A percentile compares a stretch with the other conserved stretches of the same genome.
phyloP scores from a whole-genome alignment of 1,140 invertebrate genomes.

The Zaprionus taronus region DNA sequence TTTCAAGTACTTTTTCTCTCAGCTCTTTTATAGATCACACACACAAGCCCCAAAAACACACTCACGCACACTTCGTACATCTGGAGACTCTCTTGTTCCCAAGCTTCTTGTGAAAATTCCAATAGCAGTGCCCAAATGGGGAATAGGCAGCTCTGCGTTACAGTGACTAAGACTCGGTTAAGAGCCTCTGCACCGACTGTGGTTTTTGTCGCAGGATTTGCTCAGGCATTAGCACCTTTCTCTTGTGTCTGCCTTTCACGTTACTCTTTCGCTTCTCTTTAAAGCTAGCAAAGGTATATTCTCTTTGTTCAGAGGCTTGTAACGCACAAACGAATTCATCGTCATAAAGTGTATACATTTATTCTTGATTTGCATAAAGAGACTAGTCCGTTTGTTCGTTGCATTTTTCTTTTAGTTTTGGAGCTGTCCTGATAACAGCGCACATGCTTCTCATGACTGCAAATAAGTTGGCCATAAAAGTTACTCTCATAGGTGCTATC shows the following conservation, averaged over 20 bases:
- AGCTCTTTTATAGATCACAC: slow-evolving; percentile 24
- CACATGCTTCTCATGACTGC: no score
- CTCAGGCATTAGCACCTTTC: slow-evolving; percentile 41
- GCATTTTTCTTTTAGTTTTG: no score
- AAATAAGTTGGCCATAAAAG: no score
- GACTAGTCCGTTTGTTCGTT: no score
- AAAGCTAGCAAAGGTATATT: background rate
- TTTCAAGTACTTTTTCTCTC: slow-evolving; percentile 12
- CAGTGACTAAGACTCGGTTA: slow-evolving; percentile 37
- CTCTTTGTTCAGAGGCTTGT: background rate
- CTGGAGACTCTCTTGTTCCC: background rate
- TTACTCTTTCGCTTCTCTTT: background rate
- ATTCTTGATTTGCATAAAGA: no score
- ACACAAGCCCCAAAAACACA: background rate
- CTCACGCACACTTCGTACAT: background rate
- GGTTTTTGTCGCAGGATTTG: slow-evolving; percentile 29
- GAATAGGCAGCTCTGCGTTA: slow-evolving; percentile 25
- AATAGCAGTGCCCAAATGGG: slow-evolving; percentile 23
- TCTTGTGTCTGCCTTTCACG: slow-evolving; percentile 18
- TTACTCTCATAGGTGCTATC: no score
- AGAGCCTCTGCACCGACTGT: slow-evolving; percentile 20
- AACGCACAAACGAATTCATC: background rate
- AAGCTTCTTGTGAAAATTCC: slow-evolving; percentile 16
- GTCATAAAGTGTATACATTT: background rate
- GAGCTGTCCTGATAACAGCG: no score